Percentiles rank a stretch among this genome's conserved stretches.
These are phyloP conservation scores for Alectoris magna DNA, from an alignment of 2,797 vertebrate species.

Conservation along the genomic window DNA sequence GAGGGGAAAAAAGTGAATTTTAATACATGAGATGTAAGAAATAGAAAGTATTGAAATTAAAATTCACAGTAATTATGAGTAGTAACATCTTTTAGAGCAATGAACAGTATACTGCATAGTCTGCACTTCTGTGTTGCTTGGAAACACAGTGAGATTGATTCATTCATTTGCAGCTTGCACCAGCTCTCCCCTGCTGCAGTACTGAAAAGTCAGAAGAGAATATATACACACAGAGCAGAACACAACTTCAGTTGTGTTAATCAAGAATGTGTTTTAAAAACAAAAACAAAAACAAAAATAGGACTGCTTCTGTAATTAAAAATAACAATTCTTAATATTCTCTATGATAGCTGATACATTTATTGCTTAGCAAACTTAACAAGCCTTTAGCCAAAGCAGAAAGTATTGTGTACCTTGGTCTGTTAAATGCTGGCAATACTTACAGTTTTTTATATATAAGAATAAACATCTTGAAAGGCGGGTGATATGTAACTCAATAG, in stretches of 20 bases:
- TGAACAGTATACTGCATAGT: background rate
- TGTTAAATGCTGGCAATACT: background rate
- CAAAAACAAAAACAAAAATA: background rate
- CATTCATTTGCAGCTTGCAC: background rate
- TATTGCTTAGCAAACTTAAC: background rate
- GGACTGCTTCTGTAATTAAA: background rate
- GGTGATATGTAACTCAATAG: background rate
- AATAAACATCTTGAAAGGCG: background rate
- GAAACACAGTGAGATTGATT: conserved; percentile 36
- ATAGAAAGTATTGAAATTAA: background rate
- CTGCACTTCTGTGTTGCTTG: conserved; percentile 17
- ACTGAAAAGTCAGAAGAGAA: background rate
- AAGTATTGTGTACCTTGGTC: background rate
- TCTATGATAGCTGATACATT: background rate
- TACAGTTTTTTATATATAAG: background rate
- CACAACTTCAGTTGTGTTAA: background rate
- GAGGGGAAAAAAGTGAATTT: background rate
- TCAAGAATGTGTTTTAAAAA: background rate
- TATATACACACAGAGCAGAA: background rate
- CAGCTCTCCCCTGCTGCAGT: background rate
- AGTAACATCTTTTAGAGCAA: conserved; percentile 17
- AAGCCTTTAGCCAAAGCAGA: background rate
- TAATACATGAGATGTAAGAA: background rate
- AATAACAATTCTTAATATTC: background rate
- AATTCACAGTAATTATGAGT: background rate